Percentiles rank a stretch among this genome's conserved stretches.
phyloP scores from a whole-genome alignment of 2,797 vertebrate genomes.

The Xenops minutus region DNA sequence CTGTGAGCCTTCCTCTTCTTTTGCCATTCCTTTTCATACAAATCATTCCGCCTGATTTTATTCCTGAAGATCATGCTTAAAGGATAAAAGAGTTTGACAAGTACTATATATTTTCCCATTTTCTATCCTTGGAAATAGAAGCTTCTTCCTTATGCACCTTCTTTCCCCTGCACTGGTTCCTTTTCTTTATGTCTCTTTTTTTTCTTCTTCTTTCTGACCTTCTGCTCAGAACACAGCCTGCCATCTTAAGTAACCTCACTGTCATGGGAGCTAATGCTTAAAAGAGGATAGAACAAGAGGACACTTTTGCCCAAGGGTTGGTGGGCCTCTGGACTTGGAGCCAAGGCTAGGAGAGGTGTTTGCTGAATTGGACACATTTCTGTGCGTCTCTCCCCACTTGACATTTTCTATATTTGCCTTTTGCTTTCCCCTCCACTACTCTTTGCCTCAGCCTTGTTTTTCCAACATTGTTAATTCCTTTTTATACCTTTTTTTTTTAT shows the following conservation, averaged over 20 bases:
- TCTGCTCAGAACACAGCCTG: not conserved
- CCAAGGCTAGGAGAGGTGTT: not conserved
- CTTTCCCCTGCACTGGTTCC: not conserved
- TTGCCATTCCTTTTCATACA: not conserved
- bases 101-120: not conserved
- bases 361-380: not conserved
- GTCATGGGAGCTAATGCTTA: not conserved
- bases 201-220: not conserved
- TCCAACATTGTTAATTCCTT: not conserved
- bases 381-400: rapidly evolving
- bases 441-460: not conserved
- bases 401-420: not conserved
- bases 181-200: not conserved
- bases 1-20: not conserved
- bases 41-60: not conserved
- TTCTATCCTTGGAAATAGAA: not conserved
- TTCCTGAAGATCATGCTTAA: not conserved
- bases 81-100: not conserved
- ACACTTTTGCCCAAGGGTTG: not conserved
- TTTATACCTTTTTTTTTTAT: not conserved
- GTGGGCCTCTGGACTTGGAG: not conserved
- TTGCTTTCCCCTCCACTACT: not conserved
- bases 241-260: not conserved
- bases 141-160: not conserved
- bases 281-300: not conserved